These are phyloP conservation scores for Alethe diademata DNA, from an alignment of 2,113 vertebrate species.

Conservation along the genomic window DNA sequence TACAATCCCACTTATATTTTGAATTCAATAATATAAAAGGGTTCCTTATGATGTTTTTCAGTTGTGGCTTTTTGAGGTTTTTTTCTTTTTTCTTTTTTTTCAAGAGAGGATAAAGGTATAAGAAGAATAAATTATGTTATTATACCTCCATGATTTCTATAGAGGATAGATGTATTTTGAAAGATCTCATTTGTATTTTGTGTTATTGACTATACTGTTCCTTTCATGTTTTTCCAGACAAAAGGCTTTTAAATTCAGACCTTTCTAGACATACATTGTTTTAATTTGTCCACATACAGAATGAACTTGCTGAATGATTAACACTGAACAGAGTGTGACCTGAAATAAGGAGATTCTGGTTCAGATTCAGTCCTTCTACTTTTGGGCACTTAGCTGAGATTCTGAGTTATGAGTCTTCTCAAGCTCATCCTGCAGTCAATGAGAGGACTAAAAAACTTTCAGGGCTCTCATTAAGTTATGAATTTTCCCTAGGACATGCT, in stretches of 20 bases:
- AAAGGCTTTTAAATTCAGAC: not conserved
- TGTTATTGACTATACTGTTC: not conserved
- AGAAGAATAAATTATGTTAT: not conserved
- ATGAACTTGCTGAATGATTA: not conserved
- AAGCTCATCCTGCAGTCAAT: not conserved
- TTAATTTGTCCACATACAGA: not conserved
- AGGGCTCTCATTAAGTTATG: not conserved
- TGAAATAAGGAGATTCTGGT: not conserved
- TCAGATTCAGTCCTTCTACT: not conserved
- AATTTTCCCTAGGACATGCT: not conserved
- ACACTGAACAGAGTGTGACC: not conserved
- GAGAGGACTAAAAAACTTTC: not conserved
- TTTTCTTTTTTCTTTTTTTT: not conserved
- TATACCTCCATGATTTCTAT: not conserved
- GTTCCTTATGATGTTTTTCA: not conserved
- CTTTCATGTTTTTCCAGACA: not conserved
- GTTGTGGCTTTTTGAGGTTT: fast-evolving
- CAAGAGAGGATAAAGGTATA: not conserved
- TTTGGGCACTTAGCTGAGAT: not conserved
- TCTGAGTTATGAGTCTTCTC: not conserved
- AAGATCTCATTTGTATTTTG: not conserved
- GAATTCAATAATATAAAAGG: not conserved
- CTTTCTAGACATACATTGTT: not conserved
- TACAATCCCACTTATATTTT: conserved; percentile 7
- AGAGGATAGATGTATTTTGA: not conserved